phyloP scores from a whole-genome alignment of 2,113 vertebrate genomes.

The Empidonax traillii region DNA sequence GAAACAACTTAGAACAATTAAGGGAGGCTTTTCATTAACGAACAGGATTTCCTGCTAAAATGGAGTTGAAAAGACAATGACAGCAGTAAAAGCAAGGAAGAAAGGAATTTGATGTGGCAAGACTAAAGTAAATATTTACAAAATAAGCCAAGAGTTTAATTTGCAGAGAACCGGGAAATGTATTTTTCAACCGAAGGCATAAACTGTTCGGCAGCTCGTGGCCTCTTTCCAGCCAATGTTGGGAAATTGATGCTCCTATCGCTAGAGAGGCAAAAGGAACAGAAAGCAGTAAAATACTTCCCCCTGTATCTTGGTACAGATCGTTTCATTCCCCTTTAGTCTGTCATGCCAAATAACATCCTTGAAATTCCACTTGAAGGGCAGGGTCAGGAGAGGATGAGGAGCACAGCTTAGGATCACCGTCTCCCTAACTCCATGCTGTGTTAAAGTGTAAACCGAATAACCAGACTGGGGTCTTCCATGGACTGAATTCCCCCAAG shows the following conservation, averaged over 20 bases:
- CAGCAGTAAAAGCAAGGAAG: constrained; percentile 12
- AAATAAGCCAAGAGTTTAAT: background rate
- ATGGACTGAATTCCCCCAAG: accelerated
- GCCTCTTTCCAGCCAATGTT: constrained; percentile 12
- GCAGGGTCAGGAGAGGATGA: background rate
- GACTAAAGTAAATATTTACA: constrained; percentile 72
- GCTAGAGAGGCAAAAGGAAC: background rate
- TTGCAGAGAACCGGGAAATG: constrained; percentile 18
- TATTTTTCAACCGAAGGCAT: constrained; percentile 55
- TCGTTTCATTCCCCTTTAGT: background rate
- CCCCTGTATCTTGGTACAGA: background rate
- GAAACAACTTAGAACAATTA: background rate
- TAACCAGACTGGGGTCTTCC: background rate
- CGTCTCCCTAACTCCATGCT: background rate
- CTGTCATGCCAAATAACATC: background rate
- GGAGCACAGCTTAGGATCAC: background rate
- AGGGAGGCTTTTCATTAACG: constrained; percentile 8
- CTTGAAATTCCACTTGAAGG: background rate
- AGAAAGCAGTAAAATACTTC: background rate
- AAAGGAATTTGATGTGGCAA: constrained; percentile 62
- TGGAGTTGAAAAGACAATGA: constrained; percentile 50
- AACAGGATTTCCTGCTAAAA: constrained; percentile 54
- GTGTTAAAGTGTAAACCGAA: background rate
- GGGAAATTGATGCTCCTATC: background rate
- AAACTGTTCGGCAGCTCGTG: constrained; percentile 49